Base-by-base conservation (phyloP, 2,113 vertebrate genomes). In the Platanista minor region DNA sequence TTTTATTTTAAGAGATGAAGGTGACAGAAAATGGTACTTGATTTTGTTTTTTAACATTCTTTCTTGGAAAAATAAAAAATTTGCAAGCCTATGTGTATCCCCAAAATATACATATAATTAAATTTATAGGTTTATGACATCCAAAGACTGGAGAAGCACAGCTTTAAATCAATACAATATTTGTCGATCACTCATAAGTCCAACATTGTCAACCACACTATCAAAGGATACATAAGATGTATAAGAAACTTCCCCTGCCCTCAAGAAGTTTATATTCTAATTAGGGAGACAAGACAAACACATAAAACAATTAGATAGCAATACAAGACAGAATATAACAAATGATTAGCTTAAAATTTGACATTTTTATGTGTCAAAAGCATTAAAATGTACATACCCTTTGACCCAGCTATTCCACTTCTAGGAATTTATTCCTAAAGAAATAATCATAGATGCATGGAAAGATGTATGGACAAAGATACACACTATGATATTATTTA, bases 381-480 rank as follows among this genome's bases (percentile, higher is more conserved):
- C 54, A 17, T 97, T 97, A 96, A 97, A 97, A 96, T 95, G 97
- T 98, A 98, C 97, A 97, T 97, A 98, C 97, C 97, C 97, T 97
- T 98, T 95, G 96, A 97, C 97, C 97, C 96, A 97, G 97, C 84
- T 98, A 98, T 95, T 97, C 97, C 97, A 98, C 97, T 97, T 96
- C 83, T 98, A 97, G 96, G 96, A 95, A 98, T 93, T 97, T 98
- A 98, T 93, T 97, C 97, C 97, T 98, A 97, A 98, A 97, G 97
- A 97, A 97, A 97, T 74, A 97, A 95, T 95, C 95, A 97, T 89
- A 96, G 91, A 97, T 94, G 95, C 91, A 93, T 81, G 78, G 95
- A 93, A 95, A 96, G 62, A 97, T 87, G 94, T 90, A 84, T 95
- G 78, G 96, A 97, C 96, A 98, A 97, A 96, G 74, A 93, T 94